Base-by-base conservation (phyloP, 2,888 invertebrate genomes). In the Neoaliturus tenellus region DNA sequence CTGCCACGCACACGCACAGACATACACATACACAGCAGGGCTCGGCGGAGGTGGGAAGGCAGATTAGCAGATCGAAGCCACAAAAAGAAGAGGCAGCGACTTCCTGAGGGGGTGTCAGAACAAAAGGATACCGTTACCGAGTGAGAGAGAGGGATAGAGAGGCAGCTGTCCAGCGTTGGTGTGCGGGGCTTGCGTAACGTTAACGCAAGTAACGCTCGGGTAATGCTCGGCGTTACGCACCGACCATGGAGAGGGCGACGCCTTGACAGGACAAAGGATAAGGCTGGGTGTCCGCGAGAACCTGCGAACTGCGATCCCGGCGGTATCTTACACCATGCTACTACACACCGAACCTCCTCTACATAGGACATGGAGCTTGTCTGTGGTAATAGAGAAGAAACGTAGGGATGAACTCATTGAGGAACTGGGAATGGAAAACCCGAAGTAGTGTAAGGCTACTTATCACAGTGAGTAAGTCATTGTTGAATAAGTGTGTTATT, bases 51-150 rank as follows among this genome's bases (percentile, higher is more conserved):
- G 55, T 55, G 55, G 62, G 62, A 28, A 41, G 55, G 31, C 20
- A 78, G 78, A 78, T 78, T 78, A 78, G 78, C 78, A 55, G 78
- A 14, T 78, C 33, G 78, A 78, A 78, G 78, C 78, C 78, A 78
- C 78, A 78, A 78, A 78, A 78, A 78, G 78, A 78, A 78, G 78
- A 78, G 78, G 55, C 20, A 35, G 31, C 55, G 78, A 78, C 78
- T 78, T 78, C 78, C 78, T 55, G 78, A 28, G 78, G 55, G 78
- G 78, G 78, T 55, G 78, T 78, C 55, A 33, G 78, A 78, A 78
- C 78, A 78, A 78, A 78, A 78, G 78, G 78, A 55, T 78, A 78
- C 78, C 78, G 78, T 78, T 78, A 78, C 78, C 75, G 23, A 23
- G 20, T 31, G 28, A 14, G 35, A 55, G 20, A 28, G 28, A 14